These are phyloP conservation scores for Orthosia gothica DNA, from an alignment of 2,888 invertebrate genomes.

Conservation along the genomic window DNA sequence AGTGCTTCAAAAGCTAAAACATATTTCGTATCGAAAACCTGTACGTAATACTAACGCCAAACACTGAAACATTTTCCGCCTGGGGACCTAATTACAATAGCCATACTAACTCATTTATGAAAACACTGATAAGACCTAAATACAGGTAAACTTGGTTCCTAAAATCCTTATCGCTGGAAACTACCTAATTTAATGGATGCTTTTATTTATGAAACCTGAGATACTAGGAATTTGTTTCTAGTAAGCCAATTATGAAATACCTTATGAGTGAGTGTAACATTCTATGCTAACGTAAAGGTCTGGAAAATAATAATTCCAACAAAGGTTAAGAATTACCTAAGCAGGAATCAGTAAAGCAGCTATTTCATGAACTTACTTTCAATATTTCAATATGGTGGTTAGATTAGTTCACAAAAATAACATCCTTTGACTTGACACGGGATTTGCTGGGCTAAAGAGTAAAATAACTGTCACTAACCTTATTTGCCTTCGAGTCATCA, in stretches of 20 bases:
- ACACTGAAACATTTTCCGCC: background rate
- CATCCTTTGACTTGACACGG: background rate
- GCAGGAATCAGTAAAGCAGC: no score
- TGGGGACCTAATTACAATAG: background rate
- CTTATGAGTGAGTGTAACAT: background rate
- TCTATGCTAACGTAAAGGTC: no score
- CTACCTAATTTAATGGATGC: background rate
- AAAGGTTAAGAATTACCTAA: background rate
- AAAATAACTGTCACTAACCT: conserved; percentile 78
- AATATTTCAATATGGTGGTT: no score
- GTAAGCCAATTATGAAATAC: background rate
- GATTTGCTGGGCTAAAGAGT: background rate
- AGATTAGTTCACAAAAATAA: background rate
- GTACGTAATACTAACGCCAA: background rate
- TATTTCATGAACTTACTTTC: no score
- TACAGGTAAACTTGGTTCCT: background rate
- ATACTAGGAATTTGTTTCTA: background rate
- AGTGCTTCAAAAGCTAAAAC: background rate
- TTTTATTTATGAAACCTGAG: background rate
- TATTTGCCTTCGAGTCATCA: conserved; percentile 92
- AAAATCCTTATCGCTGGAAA: background rate
- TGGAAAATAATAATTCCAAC: background rate
- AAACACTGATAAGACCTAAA: background rate
- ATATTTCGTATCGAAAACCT: background rate
- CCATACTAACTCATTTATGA: background rate